Evolutionary conservation across 2,888 invertebrate species (phyloP).

Genomic region (Ernsta delagoae): DNA sequence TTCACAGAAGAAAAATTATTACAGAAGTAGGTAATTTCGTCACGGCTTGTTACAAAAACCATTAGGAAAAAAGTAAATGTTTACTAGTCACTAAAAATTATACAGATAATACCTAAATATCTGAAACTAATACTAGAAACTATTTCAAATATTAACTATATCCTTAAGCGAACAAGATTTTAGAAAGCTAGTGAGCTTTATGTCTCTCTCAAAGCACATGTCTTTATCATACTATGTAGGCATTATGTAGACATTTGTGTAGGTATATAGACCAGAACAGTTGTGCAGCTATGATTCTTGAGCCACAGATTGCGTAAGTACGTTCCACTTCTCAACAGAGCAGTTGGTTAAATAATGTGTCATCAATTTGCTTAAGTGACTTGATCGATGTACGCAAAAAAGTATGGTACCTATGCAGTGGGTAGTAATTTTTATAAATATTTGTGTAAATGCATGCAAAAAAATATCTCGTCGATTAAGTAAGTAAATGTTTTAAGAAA

Average conservation of each 20-base stretch:
- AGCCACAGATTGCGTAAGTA: constrained; percentile 31
- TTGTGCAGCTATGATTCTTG: constrained; percentile 18
- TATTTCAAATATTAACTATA: no score
- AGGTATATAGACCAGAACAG: constrained; percentile 19
- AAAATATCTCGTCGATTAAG: no score
- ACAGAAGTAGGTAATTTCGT: no score
- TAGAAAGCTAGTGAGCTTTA: not conserved
- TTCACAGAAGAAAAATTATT: no score
- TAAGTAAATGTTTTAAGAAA: no score
- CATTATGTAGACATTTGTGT: not conserved
- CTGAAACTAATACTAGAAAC: no score
- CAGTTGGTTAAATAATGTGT: constrained; percentile 34
- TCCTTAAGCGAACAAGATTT: not conserved
- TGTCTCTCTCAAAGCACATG: not conserved
- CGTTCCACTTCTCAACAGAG: constrained; percentile 30
- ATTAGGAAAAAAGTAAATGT: no score
- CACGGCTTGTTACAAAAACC: no score
- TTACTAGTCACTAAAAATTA: no score
- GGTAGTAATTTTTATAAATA: no score
- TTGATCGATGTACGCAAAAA: constrained; percentile 25
- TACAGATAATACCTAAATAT: not conserved
- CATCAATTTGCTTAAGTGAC: constrained; percentile 32
- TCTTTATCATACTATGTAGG: not conserved
- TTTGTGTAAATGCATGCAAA: no score
- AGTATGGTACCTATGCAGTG: not conserved